Base-by-base conservation (phyloP, 1,140 invertebrate species). In the Gonioctena quinquepunctata region DNA sequence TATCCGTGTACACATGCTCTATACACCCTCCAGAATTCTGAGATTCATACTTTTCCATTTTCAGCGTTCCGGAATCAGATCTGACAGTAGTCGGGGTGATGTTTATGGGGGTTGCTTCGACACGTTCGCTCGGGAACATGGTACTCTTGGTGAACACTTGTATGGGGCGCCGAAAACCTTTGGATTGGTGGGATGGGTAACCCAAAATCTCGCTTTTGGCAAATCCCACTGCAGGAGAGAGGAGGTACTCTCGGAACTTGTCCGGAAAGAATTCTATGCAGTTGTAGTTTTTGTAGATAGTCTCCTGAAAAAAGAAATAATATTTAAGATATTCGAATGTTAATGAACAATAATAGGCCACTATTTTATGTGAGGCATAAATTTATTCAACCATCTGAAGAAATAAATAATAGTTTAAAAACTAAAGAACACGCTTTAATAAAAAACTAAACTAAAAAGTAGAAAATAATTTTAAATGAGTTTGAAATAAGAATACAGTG, bases 161-260 rank as follows among this genome's bases (percentile, higher is more conserved):
- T 56, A 97, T 92, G 0, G 95, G 94, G 63, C 95, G 85, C 70
- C 93, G 90, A 80, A 98, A 98, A 5, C 95, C 96, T 86, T 95
- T 96, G 48, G 91, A 90, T 62, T 91, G 89, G 82, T 98, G 94
- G 27, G 90, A 86, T 6, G 95, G 94, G 25, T 93, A 91, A 8
- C 92, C 94, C 21, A 98, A 81, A 0, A 93, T 89, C 77, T 95
- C 94, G 80, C 93, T 95, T 76, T 93, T 94, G 72, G 88, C 90
- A 83, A 98, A 98, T 2, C 96, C 96, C 18, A 98, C 93, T 79
- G 96, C 94, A 0, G 89, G 85, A n/a, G 93, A 94, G 1, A 98
- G 83, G 21, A 99, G 85, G 84, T 94, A 98, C 67, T 96, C 92
- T 5, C 92, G 92, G 80, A 98, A 98, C 72, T 93, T 92, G 57